Percentiles rank a stretch among this genome's conserved stretches.
phyloP scores from a whole-genome alignment of 2,888 invertebrate genomes.

The Nomada lathburiana region DNA sequence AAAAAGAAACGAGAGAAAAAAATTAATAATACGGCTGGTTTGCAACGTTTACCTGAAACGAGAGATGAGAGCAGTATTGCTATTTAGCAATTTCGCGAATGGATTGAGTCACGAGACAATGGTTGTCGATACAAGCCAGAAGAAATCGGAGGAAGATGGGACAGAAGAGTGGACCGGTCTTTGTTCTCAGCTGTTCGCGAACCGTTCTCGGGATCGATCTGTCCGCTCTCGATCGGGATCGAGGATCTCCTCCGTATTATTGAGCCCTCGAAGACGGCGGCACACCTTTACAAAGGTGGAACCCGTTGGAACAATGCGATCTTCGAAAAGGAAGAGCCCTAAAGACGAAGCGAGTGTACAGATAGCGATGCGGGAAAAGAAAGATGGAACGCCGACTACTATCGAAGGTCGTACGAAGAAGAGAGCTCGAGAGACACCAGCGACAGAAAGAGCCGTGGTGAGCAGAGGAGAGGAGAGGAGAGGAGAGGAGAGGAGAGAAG shows the following conservation, averaged over 20 bases:
- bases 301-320: constrained; percentile 56
- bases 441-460: constrained; percentile 30
- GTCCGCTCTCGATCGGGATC: constrained; percentile 77
- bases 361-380: constrained; percentile 51
- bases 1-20: too few species aligned
- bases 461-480: constrained; percentile 29
- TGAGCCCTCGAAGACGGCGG: constrained; percentile 78
- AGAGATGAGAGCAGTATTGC: background rate
- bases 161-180: constrained; percentile 51
- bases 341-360: constrained; percentile 37
- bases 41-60: too few species aligned
- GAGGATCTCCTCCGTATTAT: constrained; percentile 78
- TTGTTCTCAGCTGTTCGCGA: constrained; percentile 71
- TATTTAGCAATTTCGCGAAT: background rate
- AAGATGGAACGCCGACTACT: constrained; percentile 37
- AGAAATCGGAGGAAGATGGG: constrained; percentile 28
- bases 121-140: constrained; percentile 52
- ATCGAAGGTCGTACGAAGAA: constrained; percentile 33
- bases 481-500: constrained; percentile 42
- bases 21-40: too few species aligned
- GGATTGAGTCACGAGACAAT: constrained; percentile 56
- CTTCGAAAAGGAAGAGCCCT: constrained; percentile 57
- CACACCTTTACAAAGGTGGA: constrained; percentile 77
- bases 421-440: constrained; percentile 44
- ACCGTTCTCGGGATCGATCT: constrained; percentile 71